Evolutionary conservation across 2,888 invertebrate genomes (phyloP).

Genomic region (Plebejus argus): DNA sequence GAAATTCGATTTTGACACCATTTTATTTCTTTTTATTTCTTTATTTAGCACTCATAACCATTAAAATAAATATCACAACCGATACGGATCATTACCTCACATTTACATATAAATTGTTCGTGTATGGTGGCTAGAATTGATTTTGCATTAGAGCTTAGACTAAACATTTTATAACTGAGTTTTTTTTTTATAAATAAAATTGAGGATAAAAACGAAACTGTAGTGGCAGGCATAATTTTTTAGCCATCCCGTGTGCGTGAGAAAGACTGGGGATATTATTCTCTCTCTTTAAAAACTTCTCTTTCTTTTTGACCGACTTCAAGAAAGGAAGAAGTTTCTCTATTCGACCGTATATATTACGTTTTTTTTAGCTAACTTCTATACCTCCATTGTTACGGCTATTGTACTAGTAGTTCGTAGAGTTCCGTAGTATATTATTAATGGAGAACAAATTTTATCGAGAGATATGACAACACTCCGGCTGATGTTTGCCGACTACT

Average conservation of each 20-base stretch:
- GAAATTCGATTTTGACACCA: not conserved
- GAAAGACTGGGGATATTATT: too few species aligned
- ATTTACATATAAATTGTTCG: not conserved
- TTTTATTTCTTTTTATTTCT: constrained; percentile 19
- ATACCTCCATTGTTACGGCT: not conserved
- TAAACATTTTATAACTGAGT: not conserved
- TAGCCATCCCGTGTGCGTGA: too few species aligned
- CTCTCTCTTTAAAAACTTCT: too few species aligned
- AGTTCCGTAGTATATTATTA: not conserved
- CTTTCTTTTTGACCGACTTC: too few species aligned
- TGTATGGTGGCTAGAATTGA: not conserved
- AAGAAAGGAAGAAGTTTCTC: too few species aligned
- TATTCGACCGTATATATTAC: too few species aligned
- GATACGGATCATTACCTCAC: not conserved
- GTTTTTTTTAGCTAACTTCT: too few species aligned
- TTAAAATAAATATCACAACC: constrained; percentile 9
- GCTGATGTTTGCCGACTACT: not conserved
- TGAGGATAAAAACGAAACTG: too few species aligned
- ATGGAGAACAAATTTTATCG: not conserved
- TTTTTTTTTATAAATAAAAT: too few species aligned
- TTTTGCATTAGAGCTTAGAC: not conserved
- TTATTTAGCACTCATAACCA: constrained; percentile 8
- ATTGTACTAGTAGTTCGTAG: not conserved
- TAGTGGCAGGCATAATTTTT: too few species aligned
- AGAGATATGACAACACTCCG: not conserved